Conservation (phyloP, 1,140 invertebrate species). For the Meloidogyne hapla region DNA sequence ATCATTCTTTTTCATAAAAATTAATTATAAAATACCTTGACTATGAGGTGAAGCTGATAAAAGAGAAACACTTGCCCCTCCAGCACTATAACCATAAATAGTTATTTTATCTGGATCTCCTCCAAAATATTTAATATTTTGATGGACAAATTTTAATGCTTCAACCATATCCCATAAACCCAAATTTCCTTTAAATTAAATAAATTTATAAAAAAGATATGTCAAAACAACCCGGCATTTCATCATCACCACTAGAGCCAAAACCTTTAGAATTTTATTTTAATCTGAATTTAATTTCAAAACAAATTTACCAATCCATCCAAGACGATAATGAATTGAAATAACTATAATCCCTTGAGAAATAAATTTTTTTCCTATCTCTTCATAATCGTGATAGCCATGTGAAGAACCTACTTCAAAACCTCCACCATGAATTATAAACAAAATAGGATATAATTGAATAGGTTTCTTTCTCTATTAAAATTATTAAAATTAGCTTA, state of each 20-base stretch:
- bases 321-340: slow-evolving; percentile 14
- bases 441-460: slow-evolving; percentile 26
- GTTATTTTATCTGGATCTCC: slow-evolving; percentile 11
- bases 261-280: slow-evolving; percentile 7
- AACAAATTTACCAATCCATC: slow-evolving; percentile 7
- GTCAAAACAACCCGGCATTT: not conserved
- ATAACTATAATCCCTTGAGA: slow-evolving; percentile 21
- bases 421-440: slow-evolving; percentile 27
- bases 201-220: not conserved
- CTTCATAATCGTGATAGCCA: not conserved
- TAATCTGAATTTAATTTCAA: not conserved
- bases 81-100: slow-evolving; percentile 18
- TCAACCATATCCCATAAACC: slow-evolving; percentile 15
- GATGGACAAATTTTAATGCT: slow-evolving; percentile 4
- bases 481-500: not conserved
- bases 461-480: not conserved
- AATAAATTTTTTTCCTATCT: slow-evolving; percentile 8
- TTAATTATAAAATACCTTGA: not conserved
- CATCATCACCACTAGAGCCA: not conserved
- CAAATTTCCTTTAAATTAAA: slow-evolving; percentile 7
- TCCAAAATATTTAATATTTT: slow-evolving; percentile 13
- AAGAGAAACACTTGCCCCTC: slow-evolving; percentile 4
- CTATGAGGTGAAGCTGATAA: slow-evolving; percentile 9
- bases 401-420: slow-evolving; percentile 2
- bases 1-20: too few species aligned